Evolutionary conservation across 2,113 vertebrate genomes (phyloP).

Genomic region (Corvus moneduloides): DNA sequence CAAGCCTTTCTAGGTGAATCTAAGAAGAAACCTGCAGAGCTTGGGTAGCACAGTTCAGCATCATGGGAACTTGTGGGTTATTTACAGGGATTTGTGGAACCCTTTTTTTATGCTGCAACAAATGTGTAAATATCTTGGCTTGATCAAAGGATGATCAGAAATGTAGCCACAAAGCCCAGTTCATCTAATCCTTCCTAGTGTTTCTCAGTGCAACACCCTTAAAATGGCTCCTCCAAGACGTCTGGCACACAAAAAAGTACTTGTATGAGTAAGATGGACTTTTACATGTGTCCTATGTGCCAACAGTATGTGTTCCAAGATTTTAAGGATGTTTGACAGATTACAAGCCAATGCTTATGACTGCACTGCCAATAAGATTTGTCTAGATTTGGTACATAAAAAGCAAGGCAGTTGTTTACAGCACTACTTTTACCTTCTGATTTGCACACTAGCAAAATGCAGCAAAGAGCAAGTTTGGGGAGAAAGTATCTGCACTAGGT

Average conservation of each 20-base stretch:
- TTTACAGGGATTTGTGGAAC: neutral
- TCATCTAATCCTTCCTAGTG: neutral
- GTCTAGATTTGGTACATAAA: neutral
- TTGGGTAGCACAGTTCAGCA: neutral
- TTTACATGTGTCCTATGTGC: fast-evolving
- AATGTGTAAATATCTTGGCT: neutral
- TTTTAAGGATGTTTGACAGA: neutral
- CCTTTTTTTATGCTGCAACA: neutral
- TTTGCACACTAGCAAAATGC: neutral
- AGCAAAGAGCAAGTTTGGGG: neutral
- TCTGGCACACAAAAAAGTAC: neutral
- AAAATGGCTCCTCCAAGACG: neutral
- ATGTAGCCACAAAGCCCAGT: neutral
- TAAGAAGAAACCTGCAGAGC: neutral
- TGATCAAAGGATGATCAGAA: neutral
- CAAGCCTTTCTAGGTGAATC: neutral
- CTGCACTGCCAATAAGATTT: neutral
- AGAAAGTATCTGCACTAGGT: neutral
- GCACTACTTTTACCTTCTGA: neutral
- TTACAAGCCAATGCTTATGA: neutral
- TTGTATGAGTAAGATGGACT: neutral
- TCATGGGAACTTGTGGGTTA: neutral
- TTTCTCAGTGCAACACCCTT: neutral
- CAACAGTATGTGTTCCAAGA: fast-evolving
- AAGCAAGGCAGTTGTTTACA: neutral